Evolutionary conservation across 2,888 invertebrate genomes (phyloP), one percentile per base, ranked within the genome.

Genomic region (Zeuzera pyrina): DNA sequence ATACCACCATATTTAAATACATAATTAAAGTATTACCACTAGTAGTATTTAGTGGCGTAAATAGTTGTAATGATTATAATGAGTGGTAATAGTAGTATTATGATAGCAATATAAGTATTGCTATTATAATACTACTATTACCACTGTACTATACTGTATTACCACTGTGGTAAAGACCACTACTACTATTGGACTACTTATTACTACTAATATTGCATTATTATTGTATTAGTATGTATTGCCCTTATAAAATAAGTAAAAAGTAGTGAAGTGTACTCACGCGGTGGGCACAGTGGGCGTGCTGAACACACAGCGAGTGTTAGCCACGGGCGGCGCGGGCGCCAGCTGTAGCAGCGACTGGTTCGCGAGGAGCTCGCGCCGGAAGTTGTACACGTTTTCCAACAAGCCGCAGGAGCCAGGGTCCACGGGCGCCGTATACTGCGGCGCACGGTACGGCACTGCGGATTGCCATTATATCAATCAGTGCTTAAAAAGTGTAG

Each of bases 301-400:
- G 16, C 55, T 57, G 28, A 47, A 71, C 0, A 67, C 63, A 15
- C 59, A 61, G 0, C 16, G 40, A 0, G 76, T 76, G 25, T 41
- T 42, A 0, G 42, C 26, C n/a, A n/a, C n/a, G n/a, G n/a, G n/a
- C n/a, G n/a, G n/a, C 0, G 54, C 51, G 0, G 56, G 47, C 0
- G 43, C 39, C 0, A 56, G 28, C 10, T 49, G 47, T 0, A 43
- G 35, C 0, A 59, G 25, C 0, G 63, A 60, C 5, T 52, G 48
- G 22, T 49, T 47, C 1, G 47, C 39, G 0, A 65, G 3, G 19
- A 56, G 43, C 8, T 46, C 38, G 2, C 21, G 43, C 31, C 49
- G 62, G 40, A 72, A 47, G 39, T 71, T 76, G 49, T 69, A 76
- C 1, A 72, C 2, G 2, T 32, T 48, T 31, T 76, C 77, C 11